Conservation (phyloP, 2,888 invertebrate genomes). For the Yponomeuta sedellus region DNA sequence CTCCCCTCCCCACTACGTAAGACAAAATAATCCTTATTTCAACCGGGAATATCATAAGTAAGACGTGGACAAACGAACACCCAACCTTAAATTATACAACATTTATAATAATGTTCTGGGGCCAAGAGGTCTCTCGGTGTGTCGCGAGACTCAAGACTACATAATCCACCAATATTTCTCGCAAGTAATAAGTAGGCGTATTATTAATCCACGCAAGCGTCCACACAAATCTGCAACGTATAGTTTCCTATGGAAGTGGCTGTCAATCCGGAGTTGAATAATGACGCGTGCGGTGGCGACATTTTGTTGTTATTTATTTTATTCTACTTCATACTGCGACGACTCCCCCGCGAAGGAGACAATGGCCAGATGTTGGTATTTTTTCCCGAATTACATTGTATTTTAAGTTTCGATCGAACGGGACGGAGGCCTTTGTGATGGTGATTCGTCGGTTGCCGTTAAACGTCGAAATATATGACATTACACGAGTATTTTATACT, state of each 20-base stretch:
- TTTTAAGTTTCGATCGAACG: conserved; percentile 54
- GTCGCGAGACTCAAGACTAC: background rate
- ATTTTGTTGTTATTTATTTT: conserved; percentile 69
- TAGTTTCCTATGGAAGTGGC: conserved; percentile 54
- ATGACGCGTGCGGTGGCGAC: conserved; percentile 72
- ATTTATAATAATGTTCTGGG: too few species aligned
- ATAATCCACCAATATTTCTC: conserved; percentile 31
- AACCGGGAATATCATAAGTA: too few species aligned
- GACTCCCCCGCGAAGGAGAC: conserved; percentile 64
- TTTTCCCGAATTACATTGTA: conserved; percentile 67
- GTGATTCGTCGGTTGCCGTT: conserved; percentile 57
- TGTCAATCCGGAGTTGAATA: conserved; percentile 72
- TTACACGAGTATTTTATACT: background rate
- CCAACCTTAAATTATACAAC: too few species aligned
- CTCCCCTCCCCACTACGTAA: too few species aligned
- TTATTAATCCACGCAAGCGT: conserved; percentile 49
- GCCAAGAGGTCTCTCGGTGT: too few species aligned
- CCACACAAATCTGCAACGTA: conserved; percentile 24
- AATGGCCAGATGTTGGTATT: conserved; percentile 74
- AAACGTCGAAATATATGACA: conserved; percentile 19
- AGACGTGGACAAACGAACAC: too few species aligned
- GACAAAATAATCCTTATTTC: too few species aligned
- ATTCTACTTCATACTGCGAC: conserved; percentile 33
- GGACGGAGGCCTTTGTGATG: conserved; percentile 37
- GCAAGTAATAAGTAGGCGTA: conserved; percentile 69